phyloP scores from a whole-genome alignment of 2,113 vertebrate species.

The Semnornis frantzii region DNA sequence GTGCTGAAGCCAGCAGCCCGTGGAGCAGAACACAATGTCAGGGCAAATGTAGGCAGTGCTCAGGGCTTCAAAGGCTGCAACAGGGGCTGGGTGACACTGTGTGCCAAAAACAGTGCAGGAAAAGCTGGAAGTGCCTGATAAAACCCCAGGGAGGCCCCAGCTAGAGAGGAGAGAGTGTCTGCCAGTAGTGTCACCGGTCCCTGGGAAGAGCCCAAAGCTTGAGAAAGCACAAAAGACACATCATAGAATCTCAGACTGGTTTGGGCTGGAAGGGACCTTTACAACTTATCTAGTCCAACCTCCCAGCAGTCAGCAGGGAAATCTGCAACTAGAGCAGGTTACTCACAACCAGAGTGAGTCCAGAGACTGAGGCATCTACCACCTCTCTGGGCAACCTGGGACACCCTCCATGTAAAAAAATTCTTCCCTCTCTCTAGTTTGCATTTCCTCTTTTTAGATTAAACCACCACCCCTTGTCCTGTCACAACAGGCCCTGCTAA shows the following conservation, averaged over 20 bases:
- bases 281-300: neutral
- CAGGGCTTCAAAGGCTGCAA: neutral
- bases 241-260: neutral
- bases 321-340: neutral
- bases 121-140: neutral
- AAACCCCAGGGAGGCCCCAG: neutral
- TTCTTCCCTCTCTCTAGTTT: neutral
- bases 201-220: neutral
- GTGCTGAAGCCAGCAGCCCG: neutral
- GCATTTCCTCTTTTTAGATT: neutral
- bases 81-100: neutral
- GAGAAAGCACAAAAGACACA: neutral
- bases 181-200: neutral
- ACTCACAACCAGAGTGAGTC: neutral
- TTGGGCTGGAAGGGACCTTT: neutral
- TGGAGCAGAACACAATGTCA: neutral
- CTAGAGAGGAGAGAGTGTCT: neutral
- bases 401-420: neutral
- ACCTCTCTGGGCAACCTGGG: neutral
- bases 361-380: neutral
- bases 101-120: neutral
- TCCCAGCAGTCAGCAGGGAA: neutral
- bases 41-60: neutral
- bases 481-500: neutral
- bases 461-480: neutral